Evolutionary conservation across 2,888 invertebrate genomes (phyloP).

Genomic region (Colletes collaris): DNA sequence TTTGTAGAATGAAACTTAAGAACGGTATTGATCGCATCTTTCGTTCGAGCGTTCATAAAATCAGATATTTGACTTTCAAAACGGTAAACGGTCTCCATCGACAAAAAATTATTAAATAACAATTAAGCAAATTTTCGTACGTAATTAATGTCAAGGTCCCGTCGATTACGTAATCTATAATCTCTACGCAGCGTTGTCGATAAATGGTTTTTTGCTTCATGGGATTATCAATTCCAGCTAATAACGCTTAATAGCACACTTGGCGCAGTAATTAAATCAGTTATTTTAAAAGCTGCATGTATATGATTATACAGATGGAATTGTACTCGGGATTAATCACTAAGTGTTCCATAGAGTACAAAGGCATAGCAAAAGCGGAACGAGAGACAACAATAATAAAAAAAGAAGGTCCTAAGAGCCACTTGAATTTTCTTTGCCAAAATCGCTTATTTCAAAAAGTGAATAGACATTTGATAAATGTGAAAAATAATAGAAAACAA

Average conservation of each 20-base stretch:
- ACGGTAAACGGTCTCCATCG: too few relatives aligned
- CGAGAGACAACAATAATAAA: too few relatives aligned
- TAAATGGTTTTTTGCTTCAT: conserved; percentile 13
- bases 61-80: too few relatives aligned
- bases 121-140: background rate
- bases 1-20: too few relatives aligned
- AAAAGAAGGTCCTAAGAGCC: too few relatives aligned
- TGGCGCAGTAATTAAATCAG: conserved; percentile 4
- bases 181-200: conserved; percentile 29
- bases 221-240: conserved; percentile 18
- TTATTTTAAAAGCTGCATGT: background rate
- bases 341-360: background rate
- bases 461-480: too few relatives aligned
- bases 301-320: background rate
- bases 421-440: too few relatives aligned
- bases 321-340: background rate
- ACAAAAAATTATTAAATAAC: too few relatives aligned
- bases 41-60: too few relatives aligned
- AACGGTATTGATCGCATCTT: too few relatives aligned
- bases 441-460: too few relatives aligned
- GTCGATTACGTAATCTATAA: conserved; percentile 32
- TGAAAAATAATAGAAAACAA: too few relatives aligned
- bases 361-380: background rate
- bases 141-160: conserved; percentile 44
- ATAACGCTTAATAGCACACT: conserved; percentile 10